Evolutionary conservation across 2,888 invertebrate species (phyloP), one percentile per base, ranked within the genome.

Genomic region (Lymantria dispar): DNA sequence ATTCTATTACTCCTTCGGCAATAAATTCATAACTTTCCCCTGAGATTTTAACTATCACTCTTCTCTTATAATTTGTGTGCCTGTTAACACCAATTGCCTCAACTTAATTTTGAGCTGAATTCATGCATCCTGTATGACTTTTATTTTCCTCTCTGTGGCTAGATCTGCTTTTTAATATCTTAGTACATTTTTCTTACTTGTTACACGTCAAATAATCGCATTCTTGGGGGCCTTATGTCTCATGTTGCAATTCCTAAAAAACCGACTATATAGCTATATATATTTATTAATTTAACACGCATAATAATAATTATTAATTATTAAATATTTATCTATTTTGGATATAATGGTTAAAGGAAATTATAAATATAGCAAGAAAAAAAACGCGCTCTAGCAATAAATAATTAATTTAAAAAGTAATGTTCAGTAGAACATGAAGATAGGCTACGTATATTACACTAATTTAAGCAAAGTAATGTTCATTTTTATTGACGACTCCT

Each of bases 141-240:
- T 40, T 13, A 40, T 5, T n/a, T 37, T 9, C 11, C 5, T 12
- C n/a, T 38, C 40, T 15, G 8, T 3, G 22, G 33, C 29, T 39
- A 44, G 47, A 40, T 44, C 40, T 40, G 43, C 43, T 47, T 45
- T 5, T 15, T n/a, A 43, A 14, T 45, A 12, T 14, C 39, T 45
- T 40, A 30, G 1, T 58, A 41, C 38, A 38, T 12, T 12, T 30
- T n/a, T 30, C 22, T 42, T 42, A 10, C 3, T 42, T 42, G 29
- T 56, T 49, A 37, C 44, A 22, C 45, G 47, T 54, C 52, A 49
- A 44, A 53, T 52, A 48, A 60, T 60, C 57, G 67, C 64, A 60
- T 64, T 64, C 67, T 67, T 64, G 60, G 64, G n/a, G 64, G 64
- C 68, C 64, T 67, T 63, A 67, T 45, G 67, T 63, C 67, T 64